Evolutionary conservation across 2,113 vertebrate species (phyloP).

Genomic region (Ictalurus punctatus): DNA sequence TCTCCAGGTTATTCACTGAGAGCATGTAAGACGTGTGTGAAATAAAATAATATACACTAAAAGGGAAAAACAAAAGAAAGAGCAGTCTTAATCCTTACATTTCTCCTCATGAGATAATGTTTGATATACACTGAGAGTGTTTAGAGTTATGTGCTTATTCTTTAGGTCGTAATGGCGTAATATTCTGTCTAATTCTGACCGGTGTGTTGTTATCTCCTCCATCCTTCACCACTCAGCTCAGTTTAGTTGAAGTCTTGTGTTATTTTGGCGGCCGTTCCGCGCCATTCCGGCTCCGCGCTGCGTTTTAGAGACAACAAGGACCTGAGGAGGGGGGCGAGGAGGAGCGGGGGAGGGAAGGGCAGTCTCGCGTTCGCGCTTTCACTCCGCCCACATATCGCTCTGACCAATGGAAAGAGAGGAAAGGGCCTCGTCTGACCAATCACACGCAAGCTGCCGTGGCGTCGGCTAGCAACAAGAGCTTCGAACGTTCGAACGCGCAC

Average conservation of each 20-base stretch:
- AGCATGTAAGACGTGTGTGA: background rate
- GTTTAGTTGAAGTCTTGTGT: constrained; percentile 74
- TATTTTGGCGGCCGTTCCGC: constrained; percentile 71
- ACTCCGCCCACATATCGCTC: constrained; percentile 65
- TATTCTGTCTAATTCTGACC: background rate
- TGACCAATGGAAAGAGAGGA: constrained; percentile 64
- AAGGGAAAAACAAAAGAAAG: fast-evolving
- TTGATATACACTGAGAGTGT: background rate
- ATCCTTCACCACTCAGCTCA: constrained; percentile 34
- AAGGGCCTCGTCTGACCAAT: constrained; percentile 67
- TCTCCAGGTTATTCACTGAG: background rate
- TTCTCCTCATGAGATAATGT: background rate
- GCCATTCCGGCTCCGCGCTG: constrained; percentile 64
- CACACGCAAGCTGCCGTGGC: constrained; percentile 67
- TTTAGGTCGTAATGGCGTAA: background rate
- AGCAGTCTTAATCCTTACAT: background rate
- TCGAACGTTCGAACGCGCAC: constrained; percentile 66
- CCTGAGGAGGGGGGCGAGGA: constrained; percentile 24
- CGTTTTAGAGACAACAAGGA: constrained; percentile 62
- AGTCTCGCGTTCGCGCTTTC: constrained; percentile 31
- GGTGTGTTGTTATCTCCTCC: background rate
- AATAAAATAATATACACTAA: background rate
- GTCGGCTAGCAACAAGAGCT: constrained; percentile 80
- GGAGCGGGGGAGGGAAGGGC: constrained; percentile 48
- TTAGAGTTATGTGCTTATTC: background rate